phyloP scores from a whole-genome alignment of 2,888 invertebrate species.

The Mimas tiliae region DNA sequence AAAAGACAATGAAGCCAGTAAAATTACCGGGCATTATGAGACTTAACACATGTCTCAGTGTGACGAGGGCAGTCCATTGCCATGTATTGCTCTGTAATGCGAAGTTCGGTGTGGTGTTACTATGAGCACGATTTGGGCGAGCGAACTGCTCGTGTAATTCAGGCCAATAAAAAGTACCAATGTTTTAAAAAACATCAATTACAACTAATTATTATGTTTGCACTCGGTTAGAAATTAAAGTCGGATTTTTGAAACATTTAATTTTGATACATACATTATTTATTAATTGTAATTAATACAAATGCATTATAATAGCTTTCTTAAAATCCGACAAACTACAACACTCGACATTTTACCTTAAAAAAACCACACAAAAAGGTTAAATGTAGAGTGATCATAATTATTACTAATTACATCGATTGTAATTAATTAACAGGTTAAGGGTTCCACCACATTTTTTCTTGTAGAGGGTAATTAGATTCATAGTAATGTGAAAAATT shows the following conservation, averaged over 20 bases:
- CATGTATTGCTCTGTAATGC: no score
- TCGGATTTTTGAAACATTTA: constrained; percentile 19
- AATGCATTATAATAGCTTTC: not conserved
- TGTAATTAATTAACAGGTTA: constrained; percentile 17
- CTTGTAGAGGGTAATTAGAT: constrained; percentile 1
- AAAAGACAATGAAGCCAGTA: no score
- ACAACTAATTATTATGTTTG: not conserved
- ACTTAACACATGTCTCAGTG: no score
- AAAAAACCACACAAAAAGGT: not conserved
- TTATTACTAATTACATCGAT: constrained; percentile 11
- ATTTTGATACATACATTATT: not conserved
- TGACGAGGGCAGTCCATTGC: no score
- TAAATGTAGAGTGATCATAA: constrained; percentile 3
- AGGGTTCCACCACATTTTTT: constrained; percentile 19
- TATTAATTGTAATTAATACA: not conserved
- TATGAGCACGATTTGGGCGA: no score
- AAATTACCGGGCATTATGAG: no score
- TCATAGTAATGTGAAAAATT: not conserved
- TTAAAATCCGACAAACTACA: constrained; percentile 2
- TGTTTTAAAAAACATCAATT: not conserved
- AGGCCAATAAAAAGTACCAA: no score
- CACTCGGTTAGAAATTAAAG: constrained; percentile 14
- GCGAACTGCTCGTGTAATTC: no score
- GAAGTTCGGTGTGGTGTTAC: no score
- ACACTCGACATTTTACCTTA: not conserved